Conservation (phyloP, 2,888 invertebrate genomes). For the Dasypogon diadema region DNA sequence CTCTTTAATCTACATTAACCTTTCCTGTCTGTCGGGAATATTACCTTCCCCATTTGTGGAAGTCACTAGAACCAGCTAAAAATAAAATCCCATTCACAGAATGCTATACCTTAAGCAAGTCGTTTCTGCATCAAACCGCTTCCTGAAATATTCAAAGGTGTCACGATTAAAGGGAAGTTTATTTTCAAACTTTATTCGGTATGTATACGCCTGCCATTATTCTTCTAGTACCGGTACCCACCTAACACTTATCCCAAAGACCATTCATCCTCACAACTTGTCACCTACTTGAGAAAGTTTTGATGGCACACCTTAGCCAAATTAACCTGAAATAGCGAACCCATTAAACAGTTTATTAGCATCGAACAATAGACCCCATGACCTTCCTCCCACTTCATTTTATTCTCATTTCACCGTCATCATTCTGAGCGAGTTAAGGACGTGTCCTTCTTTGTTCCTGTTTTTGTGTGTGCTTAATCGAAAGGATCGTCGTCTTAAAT, state of each 20-base stretch:
- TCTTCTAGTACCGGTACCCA: not conserved
- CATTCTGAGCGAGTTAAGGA: slow-evolving; percentile 37
- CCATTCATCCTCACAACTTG: slow-evolving; percentile 42
- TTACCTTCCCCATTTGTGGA: too few relatives aligned
- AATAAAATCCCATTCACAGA: too few relatives aligned
- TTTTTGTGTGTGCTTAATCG: slow-evolving; percentile 53
- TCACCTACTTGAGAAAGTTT: slow-evolving; percentile 51
- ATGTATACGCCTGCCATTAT: not conserved
- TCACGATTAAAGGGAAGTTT: slow-evolving; percentile 1
- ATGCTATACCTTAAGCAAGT: too few relatives aligned
- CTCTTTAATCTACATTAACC: too few relatives aligned
- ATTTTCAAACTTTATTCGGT: not conserved
- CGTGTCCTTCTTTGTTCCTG: slow-evolving; percentile 37
- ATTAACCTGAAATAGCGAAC: slow-evolving; percentile 56
- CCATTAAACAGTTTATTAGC: slow-evolving; percentile 57
- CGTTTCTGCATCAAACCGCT: not conserved
- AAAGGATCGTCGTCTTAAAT: slow-evolving; percentile 56
- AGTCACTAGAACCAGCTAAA: too few relatives aligned
- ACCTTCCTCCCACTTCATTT: slow-evolving; percentile 48
- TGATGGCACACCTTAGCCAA: slow-evolving; percentile 51
- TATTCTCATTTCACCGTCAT: slow-evolving; percentile 49
- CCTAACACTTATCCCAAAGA: slow-evolving; percentile 4
- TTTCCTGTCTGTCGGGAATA: too few relatives aligned
- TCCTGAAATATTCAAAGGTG: not conserved
- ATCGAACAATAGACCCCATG: slow-evolving; percentile 55